phyloP scores from a whole-genome alignment of 92 coral and sea anemone genomes.

The Hydrozoanthus gracilis region DNA sequence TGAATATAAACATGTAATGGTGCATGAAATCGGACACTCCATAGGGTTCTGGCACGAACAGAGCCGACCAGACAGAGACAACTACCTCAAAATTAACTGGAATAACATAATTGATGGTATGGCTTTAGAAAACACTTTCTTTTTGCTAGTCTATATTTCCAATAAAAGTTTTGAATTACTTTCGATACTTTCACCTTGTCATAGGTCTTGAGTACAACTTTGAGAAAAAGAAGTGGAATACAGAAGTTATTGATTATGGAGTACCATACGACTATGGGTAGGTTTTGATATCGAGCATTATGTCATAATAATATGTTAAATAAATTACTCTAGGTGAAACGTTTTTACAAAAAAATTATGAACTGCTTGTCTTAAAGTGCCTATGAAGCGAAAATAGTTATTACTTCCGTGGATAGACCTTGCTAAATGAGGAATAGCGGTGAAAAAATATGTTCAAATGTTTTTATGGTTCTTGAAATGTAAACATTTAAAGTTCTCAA shows the following conservation, averaged over 20 bases:
- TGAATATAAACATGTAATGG: constrained; percentile 96
- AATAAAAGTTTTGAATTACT: no score
- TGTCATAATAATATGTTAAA: no score
- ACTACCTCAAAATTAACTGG: constrained; percentile 70
- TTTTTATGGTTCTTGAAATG: no score
- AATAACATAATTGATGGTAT: constrained; percentile 80
- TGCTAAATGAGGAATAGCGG: not conserved
- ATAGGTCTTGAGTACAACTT: constrained; percentile 89
- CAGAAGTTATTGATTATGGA: constrained; percentile 88
- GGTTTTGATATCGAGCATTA: not conserved
- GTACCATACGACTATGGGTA: constrained; percentile 89
- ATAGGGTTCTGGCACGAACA: constrained; percentile 99
- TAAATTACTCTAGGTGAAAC: not conserved
- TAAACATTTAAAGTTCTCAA: no score
- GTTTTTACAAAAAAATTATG: no score
- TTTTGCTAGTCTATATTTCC: not conserved
- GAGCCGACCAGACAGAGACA: constrained; percentile 95
- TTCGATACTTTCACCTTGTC: no score
- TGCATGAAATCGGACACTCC: constrained; percentile 94
- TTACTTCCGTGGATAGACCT: no score
- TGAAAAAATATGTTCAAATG: not conserved
- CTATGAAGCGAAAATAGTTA: no score
- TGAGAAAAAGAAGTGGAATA: constrained; percentile 83
- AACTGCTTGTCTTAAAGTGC: no score
- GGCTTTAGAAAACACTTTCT: no score